Conservation (phyloP, 2,113 vertebrate species). For the Rhombomys opimus region DNA sequence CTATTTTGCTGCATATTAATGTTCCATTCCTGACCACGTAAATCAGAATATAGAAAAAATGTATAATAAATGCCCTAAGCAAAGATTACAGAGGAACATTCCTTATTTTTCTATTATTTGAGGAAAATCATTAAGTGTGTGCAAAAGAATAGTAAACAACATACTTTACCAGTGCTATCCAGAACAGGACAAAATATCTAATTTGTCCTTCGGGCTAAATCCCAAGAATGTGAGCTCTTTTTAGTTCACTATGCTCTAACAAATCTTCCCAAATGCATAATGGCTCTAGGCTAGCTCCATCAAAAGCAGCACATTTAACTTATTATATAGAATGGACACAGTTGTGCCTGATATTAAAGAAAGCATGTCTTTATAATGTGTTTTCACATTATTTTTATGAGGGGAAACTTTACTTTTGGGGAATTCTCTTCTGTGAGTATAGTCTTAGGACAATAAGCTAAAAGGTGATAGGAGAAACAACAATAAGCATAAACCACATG, state of each 20-base stretch:
- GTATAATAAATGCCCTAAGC: background rate
- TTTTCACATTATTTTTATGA: conserved; percentile 45
- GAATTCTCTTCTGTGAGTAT: background rate
- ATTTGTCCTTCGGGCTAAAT: background rate
- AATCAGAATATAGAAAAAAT: conserved; percentile 16
- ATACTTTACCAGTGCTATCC: background rate
- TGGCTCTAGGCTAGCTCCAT: background rate
- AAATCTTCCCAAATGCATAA: background rate
- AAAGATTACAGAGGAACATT: background rate
- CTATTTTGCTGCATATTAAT: conserved; percentile 15
- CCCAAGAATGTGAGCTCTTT: background rate
- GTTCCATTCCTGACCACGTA: background rate
- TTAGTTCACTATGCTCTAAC: background rate
- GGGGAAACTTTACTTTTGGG: background rate
- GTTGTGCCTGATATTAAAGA: background rate
- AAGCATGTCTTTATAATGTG: background rate
- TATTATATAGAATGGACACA: background rate
- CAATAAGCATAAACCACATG: background rate
- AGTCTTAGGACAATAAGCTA: background rate
- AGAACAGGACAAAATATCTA: background rate
- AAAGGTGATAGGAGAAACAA: background rate
- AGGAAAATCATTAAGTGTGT: background rate
- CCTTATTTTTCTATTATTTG: background rate
- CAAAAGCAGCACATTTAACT: background rate
- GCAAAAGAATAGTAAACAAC: background rate